A percentile compares a stretch with the other conserved stretches of the same genome.
Conservation (phyloP, 1,140 invertebrate genomes). For the Drosophila neocordata region DNA sequence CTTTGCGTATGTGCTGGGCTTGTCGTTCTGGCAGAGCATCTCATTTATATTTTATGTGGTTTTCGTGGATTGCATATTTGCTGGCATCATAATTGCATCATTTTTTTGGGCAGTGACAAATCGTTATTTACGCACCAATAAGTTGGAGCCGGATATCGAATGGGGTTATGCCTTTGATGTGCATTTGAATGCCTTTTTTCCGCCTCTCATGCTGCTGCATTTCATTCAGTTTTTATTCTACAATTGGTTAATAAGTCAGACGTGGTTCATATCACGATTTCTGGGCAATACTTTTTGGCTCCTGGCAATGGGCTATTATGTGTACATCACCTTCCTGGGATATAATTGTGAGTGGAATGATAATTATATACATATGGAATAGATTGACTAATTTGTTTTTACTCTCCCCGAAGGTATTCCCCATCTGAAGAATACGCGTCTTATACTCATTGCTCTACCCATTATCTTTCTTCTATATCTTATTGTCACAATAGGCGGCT, state of each 20-base stretch:
- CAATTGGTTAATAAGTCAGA: slow-evolving; percentile 89
- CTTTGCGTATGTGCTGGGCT: slow-evolving; percentile 91
- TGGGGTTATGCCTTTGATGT: slow-evolving; percentile 99
- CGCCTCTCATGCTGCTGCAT: slow-evolving; percentile 96
- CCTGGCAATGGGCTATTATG: slow-evolving; percentile 94
- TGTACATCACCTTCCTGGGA: slow-evolving; percentile 99
- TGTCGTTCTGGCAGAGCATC: slow-evolving; percentile 90
- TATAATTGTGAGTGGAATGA: slow-evolving; percentile 92
- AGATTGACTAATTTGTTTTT: slow-evolving; percentile 18
- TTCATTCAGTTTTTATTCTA: slow-evolving; percentile 96
- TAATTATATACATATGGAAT: background rate
- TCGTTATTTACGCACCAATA: slow-evolving; percentile 91
- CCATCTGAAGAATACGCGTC: slow-evolving; percentile 93
- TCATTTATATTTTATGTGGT: slow-evolving; percentile 96
- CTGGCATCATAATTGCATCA: slow-evolving; percentile 94
- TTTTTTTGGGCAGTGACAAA: slow-evolving; percentile 94
- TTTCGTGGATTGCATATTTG: slow-evolving; percentile 96
- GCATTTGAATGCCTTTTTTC: slow-evolving; percentile 98
- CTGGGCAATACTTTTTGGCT: slow-evolving; percentile 98
- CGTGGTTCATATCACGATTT: slow-evolving; percentile 90
- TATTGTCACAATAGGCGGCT: slow-evolving; percentile 88
- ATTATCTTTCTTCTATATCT: slow-evolving; percentile 91
- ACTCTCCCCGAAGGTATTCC: slow-evolving; percentile 89
- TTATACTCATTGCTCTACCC: slow-evolving; percentile 94
- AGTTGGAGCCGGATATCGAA: slow-evolving; percentile 92